These are phyloP conservation scores for Embiotoca jacksoni DNA, from an alignment of 2,113 vertebrate genomes.

Conservation along the genomic window DNA sequence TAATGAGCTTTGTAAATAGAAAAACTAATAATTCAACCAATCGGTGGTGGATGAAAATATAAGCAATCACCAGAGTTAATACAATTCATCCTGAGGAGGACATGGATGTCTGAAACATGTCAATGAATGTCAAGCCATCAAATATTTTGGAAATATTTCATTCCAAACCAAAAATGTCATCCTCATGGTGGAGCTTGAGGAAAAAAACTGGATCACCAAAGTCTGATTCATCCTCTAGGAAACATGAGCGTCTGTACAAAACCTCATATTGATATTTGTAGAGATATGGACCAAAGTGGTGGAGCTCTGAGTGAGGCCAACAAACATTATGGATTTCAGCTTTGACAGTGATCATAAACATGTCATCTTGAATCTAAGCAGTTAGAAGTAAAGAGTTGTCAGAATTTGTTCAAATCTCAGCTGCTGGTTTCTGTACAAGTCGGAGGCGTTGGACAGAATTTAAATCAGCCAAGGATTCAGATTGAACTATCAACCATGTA, in stretches of 20 bases:
- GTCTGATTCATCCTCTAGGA: background rate
- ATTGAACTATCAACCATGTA: conserved; percentile 35
- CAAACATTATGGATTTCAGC: background rate
- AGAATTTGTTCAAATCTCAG: conserved; percentile 1
- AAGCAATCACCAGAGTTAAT: too few species aligned
- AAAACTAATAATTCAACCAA: too few species aligned
- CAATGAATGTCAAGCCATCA: too few species aligned
- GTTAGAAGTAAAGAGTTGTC: background rate
- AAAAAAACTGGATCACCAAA: background rate
- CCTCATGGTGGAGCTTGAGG: too few species aligned
- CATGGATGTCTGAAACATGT: too few species aligned
- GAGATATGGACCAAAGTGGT: background rate
- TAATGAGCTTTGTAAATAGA: too few species aligned
- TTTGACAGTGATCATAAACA: background rate
- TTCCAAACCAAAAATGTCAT: too few species aligned
- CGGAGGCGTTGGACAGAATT: conserved; percentile 17
- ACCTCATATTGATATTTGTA: background rate
- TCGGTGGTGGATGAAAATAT: too few species aligned
- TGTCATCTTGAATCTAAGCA: background rate
- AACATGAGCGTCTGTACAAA: background rate
- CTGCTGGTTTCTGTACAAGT: conserved; percentile 25
- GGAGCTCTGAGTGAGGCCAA: background rate
- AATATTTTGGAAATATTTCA: too few species aligned
- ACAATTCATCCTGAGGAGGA: too few species aligned
- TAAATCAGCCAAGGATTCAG: conserved; percentile 23